These are phyloP conservation scores for Megaceryle maxima DNA, from an alignment of 2,113 vertebrate genomes.

Conservation along the genomic window DNA sequence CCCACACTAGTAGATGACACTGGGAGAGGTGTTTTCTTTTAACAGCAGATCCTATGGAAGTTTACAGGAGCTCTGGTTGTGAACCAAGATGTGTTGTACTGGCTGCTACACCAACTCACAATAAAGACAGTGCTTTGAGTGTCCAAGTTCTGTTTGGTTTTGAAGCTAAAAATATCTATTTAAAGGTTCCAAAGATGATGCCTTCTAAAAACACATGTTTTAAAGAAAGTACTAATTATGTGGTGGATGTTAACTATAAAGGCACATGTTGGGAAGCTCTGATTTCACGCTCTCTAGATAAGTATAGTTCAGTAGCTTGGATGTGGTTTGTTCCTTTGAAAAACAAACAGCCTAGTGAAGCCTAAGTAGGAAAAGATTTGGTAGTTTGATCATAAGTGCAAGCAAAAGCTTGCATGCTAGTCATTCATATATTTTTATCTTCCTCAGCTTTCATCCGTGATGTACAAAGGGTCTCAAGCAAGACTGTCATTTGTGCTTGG, in stretches of 20 bases:
- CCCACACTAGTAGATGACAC: not conserved
- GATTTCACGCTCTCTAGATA: not conserved
- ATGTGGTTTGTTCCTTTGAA: not conserved
- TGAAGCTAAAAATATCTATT: constrained; percentile 21
- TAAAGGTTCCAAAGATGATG: not conserved
- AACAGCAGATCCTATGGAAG: not conserved
- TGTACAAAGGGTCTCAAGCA: not conserved
- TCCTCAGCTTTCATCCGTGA: not conserved
- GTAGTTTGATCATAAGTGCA: not conserved
- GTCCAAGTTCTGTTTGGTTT: not conserved
- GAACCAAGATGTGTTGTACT: not conserved
- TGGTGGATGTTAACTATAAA: constrained; percentile 9
- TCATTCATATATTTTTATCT: not conserved
- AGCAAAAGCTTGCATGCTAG: not conserved
- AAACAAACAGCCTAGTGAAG: not conserved
- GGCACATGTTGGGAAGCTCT: not conserved
- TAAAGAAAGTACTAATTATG: constrained; percentile 15
- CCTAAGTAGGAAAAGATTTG: not conserved
- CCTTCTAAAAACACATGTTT: not conserved
- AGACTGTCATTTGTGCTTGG: not conserved
- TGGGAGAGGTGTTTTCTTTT: not conserved
- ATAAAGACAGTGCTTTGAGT: not conserved
- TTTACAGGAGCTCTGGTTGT: not conserved
- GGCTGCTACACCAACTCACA: not conserved
- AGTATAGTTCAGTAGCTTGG: not conserved